Conservation (phyloP, 2,113 vertebrate species). For the Calidris pygmaea region DNA sequence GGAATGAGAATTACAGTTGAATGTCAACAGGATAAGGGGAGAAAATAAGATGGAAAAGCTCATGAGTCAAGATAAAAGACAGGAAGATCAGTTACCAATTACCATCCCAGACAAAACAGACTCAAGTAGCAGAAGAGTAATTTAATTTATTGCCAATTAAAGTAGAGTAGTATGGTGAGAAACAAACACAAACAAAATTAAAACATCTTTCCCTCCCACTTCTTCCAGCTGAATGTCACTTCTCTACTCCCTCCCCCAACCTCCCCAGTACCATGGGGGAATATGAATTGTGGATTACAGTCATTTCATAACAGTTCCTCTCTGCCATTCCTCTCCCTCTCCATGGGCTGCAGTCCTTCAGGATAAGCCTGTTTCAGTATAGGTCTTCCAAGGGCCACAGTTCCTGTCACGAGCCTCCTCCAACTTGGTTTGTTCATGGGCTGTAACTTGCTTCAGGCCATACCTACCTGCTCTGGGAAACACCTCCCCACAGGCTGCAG, state of each 20-base stretch:
- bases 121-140: not conserved
- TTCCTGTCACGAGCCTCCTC: not conserved
- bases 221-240: not conserved
- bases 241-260: not conserved
- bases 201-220: accelerated
- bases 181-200: not conserved
- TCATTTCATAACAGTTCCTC: not conserved
- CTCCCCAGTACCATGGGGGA: accelerated
- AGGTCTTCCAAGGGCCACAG: not conserved
- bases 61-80: not conserved
- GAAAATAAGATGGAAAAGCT: not conserved
- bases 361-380: not conserved
- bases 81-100: not conserved
- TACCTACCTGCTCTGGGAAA: not conserved
- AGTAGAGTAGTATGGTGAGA: not conserved
- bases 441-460: not conserved
- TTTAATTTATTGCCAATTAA: not conserved
- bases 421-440: not conserved
- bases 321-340: not conserved
- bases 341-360: not conserved
- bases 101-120: not conserved
- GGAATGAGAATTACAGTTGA: not conserved
- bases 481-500: not conserved
- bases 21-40: not conserved
- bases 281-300: accelerated